Evolutionary conservation across 2,113 vertebrate genomes (phyloP).

Genomic region (Addax nasomaculatus): DNA sequence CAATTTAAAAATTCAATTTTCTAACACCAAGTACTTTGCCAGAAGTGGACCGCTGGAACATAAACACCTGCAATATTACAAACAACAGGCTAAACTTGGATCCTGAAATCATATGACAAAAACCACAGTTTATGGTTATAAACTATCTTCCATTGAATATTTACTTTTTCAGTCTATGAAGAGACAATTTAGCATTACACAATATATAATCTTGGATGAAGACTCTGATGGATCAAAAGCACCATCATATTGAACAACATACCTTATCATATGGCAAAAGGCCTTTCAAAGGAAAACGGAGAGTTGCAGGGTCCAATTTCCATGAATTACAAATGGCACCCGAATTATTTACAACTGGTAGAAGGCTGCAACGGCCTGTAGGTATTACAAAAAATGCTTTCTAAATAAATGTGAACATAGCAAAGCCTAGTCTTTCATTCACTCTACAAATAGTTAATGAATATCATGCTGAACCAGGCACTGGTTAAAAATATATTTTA

Average conservation of each 20-base stretch:
- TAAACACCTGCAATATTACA: not conserved
- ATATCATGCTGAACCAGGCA: not conserved
- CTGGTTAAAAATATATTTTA: not conserved
- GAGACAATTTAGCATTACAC: not conserved
- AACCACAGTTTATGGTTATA: not conserved
- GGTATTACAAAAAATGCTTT: slow-evolving; percentile 59
- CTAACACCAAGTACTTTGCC: not conserved
- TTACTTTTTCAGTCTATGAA: not conserved
- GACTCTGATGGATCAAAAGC: not conserved
- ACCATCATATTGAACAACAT: slow-evolving; percentile 14
- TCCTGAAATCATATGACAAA: not conserved
- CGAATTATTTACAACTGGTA: slow-evolving; percentile 98
- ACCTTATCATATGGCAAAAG: slow-evolving; percentile 99
- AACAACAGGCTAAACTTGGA: not conserved
- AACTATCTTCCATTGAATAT: not conserved
- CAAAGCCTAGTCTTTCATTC: not conserved
- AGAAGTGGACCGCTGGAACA: not conserved
- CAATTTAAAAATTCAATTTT: not conserved
- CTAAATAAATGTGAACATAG: slow-evolving; percentile 29
- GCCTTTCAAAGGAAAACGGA: slow-evolving; percentile 95
- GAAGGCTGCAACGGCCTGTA: slow-evolving; percentile 94
- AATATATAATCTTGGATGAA: not conserved
- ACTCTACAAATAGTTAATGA: not conserved
- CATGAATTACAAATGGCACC: slow-evolving; percentile 99
- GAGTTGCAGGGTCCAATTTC: slow-evolving; percentile 96